These are phyloP conservation scores for Isoperla grammatica DNA, from an alignment of 2,888 invertebrate species.

Conservation along the genomic window DNA sequence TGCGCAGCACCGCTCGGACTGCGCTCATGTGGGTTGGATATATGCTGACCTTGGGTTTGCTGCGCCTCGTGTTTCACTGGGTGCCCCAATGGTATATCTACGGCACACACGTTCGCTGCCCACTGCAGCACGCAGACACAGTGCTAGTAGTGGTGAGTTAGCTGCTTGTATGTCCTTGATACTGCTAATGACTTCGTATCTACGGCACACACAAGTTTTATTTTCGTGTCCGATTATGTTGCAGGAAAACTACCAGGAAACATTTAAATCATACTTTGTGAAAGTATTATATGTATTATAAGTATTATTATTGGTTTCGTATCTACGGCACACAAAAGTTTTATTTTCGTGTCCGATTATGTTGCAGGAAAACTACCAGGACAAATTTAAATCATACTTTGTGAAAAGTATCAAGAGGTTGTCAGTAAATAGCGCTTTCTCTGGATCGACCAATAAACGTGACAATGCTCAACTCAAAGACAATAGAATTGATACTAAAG, in stretches of 20 bases:
- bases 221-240: conserved; percentile 12
- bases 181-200: neutral
- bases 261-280: conserved; percentile 35
- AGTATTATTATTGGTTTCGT: neutral
- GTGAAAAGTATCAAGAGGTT: conserved; percentile 43
- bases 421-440: neutral
- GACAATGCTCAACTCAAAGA: neutral
- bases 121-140: conserved; percentile 47
- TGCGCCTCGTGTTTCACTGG: conserved; percentile 58
- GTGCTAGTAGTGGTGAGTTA: conserved; percentile 51
- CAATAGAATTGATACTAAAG: neutral
- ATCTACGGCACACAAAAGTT: neutral
- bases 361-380: conserved; percentile 48
- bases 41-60: conserved; percentile 48
- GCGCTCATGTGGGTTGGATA: conserved; percentile 46
- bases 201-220: neutral
- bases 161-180: neutral
- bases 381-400: conserved; percentile 47
- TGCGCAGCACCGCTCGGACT: conserved; percentile 39
- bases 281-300: neutral
- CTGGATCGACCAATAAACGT: neutral
- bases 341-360: conserved; percentile 1
- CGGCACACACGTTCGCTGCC: conserved; percentile 48
- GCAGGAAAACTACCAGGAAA: conserved; percentile 50
- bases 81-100: conserved; percentile 51